Evolutionary conservation across 2,797 vertebrate species (phyloP).

Genomic region (Dendrocincla fuliginosa): DNA sequence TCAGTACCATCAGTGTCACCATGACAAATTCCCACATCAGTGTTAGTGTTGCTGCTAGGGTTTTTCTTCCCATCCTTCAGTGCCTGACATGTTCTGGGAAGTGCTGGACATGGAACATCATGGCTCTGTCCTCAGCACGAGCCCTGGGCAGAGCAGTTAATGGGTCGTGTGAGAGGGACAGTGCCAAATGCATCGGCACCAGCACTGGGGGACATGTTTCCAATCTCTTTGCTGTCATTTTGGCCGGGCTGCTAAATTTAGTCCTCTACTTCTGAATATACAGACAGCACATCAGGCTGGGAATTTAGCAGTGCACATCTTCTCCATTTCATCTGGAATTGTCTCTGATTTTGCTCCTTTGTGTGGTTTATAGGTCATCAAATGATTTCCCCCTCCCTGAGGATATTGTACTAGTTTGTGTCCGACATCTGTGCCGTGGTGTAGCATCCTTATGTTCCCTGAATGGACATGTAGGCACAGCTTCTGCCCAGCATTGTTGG

Average conservation of each 20-base stretch:
- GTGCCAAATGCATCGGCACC: background rate
- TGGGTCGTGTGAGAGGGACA: background rate
- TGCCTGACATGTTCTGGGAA: background rate
- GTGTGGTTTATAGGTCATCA: slow-evolving; percentile 2
- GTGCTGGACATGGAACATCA: background rate
- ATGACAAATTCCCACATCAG: slow-evolving; percentile 38
- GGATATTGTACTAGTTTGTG: background rate
- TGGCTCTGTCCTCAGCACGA: background rate
- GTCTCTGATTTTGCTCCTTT: background rate
- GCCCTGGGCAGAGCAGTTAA: background rate
- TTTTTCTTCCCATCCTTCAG: slow-evolving; percentile 1
- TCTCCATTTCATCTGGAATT: background rate
- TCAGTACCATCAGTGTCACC: slow-evolving; percentile 39
- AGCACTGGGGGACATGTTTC: background rate
- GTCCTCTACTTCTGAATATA: background rate
- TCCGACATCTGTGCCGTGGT: background rate
- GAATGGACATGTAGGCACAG: background rate
- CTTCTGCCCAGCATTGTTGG: background rate
- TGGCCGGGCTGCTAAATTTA: background rate
- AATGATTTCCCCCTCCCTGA: background rate
- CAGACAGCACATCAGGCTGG: background rate
- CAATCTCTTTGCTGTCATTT: background rate
- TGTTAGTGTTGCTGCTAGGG: background rate
- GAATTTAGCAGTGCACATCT: background rate
- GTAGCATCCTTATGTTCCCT: background rate